These are phyloP conservation scores for Macroteleia sp. DNA, from an alignment of 2,888 invertebrate genomes.

Conservation along the genomic window DNA sequence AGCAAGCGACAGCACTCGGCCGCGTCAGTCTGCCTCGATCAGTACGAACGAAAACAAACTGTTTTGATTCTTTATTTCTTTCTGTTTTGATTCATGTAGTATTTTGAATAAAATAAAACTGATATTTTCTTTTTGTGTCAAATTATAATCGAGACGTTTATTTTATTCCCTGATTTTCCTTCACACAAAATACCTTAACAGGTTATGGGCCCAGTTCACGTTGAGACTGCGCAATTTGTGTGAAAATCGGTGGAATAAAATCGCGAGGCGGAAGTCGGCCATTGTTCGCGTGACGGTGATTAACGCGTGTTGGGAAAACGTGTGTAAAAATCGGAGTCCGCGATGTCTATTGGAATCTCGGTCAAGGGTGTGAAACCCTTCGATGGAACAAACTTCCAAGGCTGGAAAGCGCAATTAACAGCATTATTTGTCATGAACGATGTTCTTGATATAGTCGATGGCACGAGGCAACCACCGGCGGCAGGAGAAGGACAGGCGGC, in stretches of 20 bases:
- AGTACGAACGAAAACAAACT: too few species aligned
- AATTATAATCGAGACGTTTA: too few species aligned
- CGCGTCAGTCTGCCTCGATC: too few species aligned
- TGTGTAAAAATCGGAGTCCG: slow-evolving; percentile 9
- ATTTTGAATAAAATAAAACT: too few species aligned
- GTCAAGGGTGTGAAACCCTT: slow-evolving; percentile 15
- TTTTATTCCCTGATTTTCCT: neutral
- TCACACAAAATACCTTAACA: neutral
- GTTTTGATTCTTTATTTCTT: too few species aligned
- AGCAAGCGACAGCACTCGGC: too few species aligned
- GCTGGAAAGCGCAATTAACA: slow-evolving; percentile 2
- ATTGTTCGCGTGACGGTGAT: slow-evolving; percentile 3
- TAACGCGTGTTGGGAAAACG: slow-evolving; percentile 2
- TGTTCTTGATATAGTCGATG: neutral
- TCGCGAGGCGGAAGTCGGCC: slow-evolving; percentile 4
- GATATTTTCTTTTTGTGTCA: too few species aligned
- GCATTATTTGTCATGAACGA: neutral
- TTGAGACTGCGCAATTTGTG: neutral
- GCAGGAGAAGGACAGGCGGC: neutral
- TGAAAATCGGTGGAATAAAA: neutral
- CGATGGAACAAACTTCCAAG: slow-evolving; percentile 6
- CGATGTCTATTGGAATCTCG: slow-evolving; percentile 4
- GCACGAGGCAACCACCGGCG: slow-evolving; percentile 11
- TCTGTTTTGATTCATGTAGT: too few species aligned
- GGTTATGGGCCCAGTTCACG: slow-evolving; percentile 4